phyloP scores from a whole-genome alignment of 2,113 vertebrate species.

The Hystrix brachyura region DNA sequence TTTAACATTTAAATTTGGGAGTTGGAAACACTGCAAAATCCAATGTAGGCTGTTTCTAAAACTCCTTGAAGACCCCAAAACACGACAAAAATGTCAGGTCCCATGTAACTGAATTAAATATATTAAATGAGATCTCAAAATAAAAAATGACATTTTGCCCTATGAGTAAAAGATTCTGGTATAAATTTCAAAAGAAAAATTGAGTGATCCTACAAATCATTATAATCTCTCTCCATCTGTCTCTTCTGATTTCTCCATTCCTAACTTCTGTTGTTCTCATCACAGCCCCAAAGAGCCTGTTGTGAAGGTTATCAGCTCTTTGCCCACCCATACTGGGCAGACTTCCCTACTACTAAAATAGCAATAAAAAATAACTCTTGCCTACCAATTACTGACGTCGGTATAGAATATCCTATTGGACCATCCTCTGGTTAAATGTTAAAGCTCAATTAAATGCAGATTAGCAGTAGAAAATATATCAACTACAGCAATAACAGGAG shows the following conservation, averaged over 20 bases:
- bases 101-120: constrained; percentile 40
- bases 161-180: constrained; percentile 56
- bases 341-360: constrained; percentile 70
- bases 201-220: constrained; percentile 67
- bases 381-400: constrained; percentile 72
- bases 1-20: constrained; percentile 29
- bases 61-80: constrained; percentile 51
- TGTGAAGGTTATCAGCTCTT: constrained; percentile 75
- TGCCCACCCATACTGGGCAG: not conserved
- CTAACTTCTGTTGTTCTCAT: constrained; percentile 67
- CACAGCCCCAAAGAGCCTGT: constrained; percentile 69
- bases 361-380: constrained; percentile 70
- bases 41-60: not conserved
- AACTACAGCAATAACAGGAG: constrained; percentile 43
- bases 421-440: constrained; percentile 72
- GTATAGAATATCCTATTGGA: constrained; percentile 69
- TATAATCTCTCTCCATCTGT: constrained; percentile 75
- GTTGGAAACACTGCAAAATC: constrained; percentile 21
- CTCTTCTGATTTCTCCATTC: constrained; percentile 71
- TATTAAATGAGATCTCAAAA: constrained; percentile 59
- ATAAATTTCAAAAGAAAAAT: constrained; percentile 61
- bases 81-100: not conserved
- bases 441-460: constrained; percentile 84
- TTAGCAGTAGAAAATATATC: constrained; percentile 67
- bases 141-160: constrained; percentile 58